phyloP scores from a whole-genome alignment of 2,113 vertebrate genomes.

The Lepus europaeus region DNA sequence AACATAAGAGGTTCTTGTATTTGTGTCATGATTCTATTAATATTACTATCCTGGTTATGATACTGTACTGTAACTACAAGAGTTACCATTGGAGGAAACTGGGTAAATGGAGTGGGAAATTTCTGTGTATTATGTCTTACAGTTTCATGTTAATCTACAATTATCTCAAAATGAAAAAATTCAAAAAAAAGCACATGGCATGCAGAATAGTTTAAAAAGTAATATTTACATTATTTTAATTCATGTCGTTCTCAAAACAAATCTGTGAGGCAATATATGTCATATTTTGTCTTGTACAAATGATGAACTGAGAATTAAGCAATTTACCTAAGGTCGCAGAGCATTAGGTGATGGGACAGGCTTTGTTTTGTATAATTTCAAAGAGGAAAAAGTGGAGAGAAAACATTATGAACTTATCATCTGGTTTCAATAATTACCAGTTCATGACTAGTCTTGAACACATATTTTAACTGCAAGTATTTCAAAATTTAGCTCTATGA shows the following conservation, averaged over 20 bases:
- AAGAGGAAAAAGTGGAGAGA: constrained; percentile 1
- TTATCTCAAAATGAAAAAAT: constrained; percentile 45
- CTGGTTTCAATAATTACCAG: constrained; percentile 58
- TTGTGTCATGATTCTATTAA: not conserved
- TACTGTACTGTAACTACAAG: not conserved
- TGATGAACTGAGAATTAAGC: not conserved
- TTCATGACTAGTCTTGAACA: not conserved
- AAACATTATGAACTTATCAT: not conserved
- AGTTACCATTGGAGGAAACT: not conserved
- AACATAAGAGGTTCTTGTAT: not conserved
- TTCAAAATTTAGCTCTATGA: constrained; percentile 46
- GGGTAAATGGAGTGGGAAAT: not conserved
- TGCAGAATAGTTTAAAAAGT: not conserved
- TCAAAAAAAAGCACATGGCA: constrained; percentile 11
- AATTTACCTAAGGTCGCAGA: not conserved
- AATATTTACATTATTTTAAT: not conserved
- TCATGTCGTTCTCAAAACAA: not conserved
- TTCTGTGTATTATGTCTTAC: constrained; percentile 36
- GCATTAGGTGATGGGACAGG: not conserved
- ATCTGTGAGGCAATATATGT: not conserved
- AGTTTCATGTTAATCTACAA: not conserved
- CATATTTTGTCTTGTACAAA: not conserved
- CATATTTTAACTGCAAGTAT: constrained; percentile 37
- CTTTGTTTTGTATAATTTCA: constrained; percentile 33
- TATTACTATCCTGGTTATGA: constrained; percentile 62